Evolutionary conservation across 2,888 invertebrate species (phyloP).

Genomic region (Nomada fabriciana): DNA sequence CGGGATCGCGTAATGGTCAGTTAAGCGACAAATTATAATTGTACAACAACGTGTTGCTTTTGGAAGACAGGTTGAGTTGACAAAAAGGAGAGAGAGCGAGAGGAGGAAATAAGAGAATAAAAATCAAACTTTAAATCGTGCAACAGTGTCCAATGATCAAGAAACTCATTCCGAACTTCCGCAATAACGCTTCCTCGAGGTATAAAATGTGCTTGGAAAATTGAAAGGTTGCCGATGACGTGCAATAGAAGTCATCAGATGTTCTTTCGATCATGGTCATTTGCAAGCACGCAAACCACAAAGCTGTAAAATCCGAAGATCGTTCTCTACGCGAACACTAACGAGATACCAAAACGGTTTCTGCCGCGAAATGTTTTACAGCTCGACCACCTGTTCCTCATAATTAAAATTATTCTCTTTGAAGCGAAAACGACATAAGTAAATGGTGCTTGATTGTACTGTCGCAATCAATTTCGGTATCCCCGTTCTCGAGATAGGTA

Average conservation of each 20-base stretch:
- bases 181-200: not conserved
- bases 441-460: conserved; percentile 18
- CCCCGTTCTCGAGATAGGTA: not conserved
- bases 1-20: not conserved
- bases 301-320: conserved; percentile 12
- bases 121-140: not conserved
- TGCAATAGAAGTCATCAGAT: not conserved
- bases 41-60: not conserved
- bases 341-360: conserved; percentile 24
- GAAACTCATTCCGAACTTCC: not conserved
- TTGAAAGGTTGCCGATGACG: not conserved
- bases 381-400: conserved; percentile 39
- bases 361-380: conserved; percentile 26
- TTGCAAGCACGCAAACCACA: not conserved
- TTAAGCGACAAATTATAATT: not conserved
- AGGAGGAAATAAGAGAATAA: not conserved
- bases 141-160: not conserved
- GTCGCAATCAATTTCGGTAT: not conserved
- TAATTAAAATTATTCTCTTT: conserved; percentile 50
- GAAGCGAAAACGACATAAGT: not conserved
- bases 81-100: not conserved
- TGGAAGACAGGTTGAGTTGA: not conserved
- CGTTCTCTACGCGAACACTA: not conserved
- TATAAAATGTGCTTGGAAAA: not conserved
- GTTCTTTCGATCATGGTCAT: not conserved